Evolutionary conservation across 1,140 invertebrate genomes (phyloP).

Genomic region (Steinernema khuongi): DNA sequence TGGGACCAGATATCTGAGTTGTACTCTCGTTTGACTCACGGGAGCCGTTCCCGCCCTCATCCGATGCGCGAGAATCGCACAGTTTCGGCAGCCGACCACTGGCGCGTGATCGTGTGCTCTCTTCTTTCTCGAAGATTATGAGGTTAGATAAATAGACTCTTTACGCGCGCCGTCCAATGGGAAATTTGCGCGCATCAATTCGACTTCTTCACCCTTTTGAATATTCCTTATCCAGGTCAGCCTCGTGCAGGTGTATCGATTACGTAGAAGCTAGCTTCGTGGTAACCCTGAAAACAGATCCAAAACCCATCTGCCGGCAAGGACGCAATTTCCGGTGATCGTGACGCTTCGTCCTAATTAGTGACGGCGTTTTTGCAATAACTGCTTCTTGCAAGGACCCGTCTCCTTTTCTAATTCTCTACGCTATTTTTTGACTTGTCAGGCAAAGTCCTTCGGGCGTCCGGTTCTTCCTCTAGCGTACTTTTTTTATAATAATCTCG

Average conservation of each 20-base stretch:
- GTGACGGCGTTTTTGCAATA: no score
- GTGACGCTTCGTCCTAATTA: no score
- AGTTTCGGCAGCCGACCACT: not conserved
- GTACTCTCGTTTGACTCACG: not conserved
- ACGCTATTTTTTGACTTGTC: not conserved
- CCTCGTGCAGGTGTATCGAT: not conserved
- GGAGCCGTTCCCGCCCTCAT: no score
- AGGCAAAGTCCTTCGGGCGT: no score
- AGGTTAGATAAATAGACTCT: conserved; percentile 17
- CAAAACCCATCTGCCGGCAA: no score
- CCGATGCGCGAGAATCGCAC: not conserved
- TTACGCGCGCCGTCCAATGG: conserved; percentile 3
- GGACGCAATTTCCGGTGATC: no score
- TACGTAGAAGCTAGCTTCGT: no score
- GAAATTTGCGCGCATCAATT: conserved; percentile 12
- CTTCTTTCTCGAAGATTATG: conserved; percentile 13
- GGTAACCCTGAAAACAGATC: no score
- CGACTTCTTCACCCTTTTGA: conserved; percentile 1
- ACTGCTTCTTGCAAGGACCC: no score
- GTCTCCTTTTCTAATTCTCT: no score
- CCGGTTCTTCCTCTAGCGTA: no score
- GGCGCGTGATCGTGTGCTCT: not conserved
- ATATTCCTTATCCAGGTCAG: conserved; percentile 2
- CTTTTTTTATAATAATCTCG: no score
- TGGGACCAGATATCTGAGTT: not conserved